Conservation (phyloP, 2,113 vertebrate species). For the Cnemophilus loriae region DNA sequence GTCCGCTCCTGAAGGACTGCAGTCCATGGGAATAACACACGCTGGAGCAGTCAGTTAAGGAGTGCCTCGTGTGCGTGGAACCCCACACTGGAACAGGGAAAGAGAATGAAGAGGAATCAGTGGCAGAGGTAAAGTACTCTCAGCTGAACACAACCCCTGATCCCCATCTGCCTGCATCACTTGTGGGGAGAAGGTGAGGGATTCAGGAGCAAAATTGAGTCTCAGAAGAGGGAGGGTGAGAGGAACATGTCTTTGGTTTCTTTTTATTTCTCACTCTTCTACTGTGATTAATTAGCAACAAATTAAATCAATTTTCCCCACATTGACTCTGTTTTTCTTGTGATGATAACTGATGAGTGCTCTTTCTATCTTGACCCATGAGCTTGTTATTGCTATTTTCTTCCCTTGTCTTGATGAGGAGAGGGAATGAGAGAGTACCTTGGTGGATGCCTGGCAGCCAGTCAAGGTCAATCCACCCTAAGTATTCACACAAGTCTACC, state of each 20-base stretch:
- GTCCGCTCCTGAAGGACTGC: not conserved
- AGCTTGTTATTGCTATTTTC: not conserved
- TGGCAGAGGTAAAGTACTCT: rapidly evolving
- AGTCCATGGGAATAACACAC: rapidly evolving
- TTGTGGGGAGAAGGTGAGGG: rapidly evolving
- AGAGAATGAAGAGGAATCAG: not conserved
- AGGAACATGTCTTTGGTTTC: not conserved
- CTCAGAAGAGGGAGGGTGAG: not conserved
- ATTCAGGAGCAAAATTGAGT: not conserved
- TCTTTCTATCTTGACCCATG: not conserved
- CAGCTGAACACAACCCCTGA: rapidly evolving
- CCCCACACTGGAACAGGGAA: not conserved
- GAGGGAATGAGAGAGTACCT: not conserved
- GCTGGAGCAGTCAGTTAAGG: not conserved
- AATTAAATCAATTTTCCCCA: not conserved
- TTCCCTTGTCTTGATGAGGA: not conserved
- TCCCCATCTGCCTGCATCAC: rapidly evolving
- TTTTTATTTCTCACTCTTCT: not conserved
- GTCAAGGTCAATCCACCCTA: not conserved
- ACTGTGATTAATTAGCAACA: not conserved
- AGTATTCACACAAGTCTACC: not conserved
- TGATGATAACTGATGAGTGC: not conserved
- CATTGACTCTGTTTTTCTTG: not conserved
- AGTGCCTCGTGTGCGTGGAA: not conserved
- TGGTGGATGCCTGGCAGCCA: not conserved